Evolutionary conservation across 2,113 vertebrate species (phyloP), one percentile per base, ranked within the genome.

Genomic region (Onychorhynchus coronatus): DNA sequence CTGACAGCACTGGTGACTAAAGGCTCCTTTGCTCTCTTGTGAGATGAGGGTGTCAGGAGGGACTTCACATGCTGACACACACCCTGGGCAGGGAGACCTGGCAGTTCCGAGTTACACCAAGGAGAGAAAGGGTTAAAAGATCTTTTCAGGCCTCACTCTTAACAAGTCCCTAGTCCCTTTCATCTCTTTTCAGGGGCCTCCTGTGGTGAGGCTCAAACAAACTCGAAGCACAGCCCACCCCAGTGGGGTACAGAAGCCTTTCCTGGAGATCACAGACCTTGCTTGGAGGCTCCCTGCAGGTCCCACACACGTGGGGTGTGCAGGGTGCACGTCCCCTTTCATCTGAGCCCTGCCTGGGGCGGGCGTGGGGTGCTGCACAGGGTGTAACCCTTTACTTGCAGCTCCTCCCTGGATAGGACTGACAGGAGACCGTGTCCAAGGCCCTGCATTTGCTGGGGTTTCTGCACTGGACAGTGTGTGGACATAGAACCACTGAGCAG

Each of bases 141-240:
- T 8, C 53, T 71, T 14, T 5, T 52, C 82, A 58, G 80, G 37
- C 70, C 75, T 33, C 8, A 31, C 87, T 63, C 59, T 59, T 59
- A 58, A 72, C 23, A 41, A 47, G 35, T 67, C 71, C 37, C 77
- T n/a, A n/a, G 87, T 22, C 46, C 76, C 89, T 96, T 74, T 65
- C 55, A 63, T 55, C 77, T 74, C 72, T n/a, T 16, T 27, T 31
- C 87, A 31, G 83, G 67, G 37, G 24, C 53, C 62, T 77, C 86
- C 87, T 87, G 80, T 79, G 52, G 88, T 21, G 30, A 84, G 85
- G 85, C 87, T 83, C 90, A 77, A 65, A 52, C 49, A 39, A 71
- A 56, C 71, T 71, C 55, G 30, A 81, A 81, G 91, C 15, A 4
- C 68, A 70, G 68, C n/a, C 76, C 73, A 52, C 12, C 68, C 89